Conservation (phyloP, 2,797 vertebrate genomes). For the Pogonophryne albipinna region DNA sequence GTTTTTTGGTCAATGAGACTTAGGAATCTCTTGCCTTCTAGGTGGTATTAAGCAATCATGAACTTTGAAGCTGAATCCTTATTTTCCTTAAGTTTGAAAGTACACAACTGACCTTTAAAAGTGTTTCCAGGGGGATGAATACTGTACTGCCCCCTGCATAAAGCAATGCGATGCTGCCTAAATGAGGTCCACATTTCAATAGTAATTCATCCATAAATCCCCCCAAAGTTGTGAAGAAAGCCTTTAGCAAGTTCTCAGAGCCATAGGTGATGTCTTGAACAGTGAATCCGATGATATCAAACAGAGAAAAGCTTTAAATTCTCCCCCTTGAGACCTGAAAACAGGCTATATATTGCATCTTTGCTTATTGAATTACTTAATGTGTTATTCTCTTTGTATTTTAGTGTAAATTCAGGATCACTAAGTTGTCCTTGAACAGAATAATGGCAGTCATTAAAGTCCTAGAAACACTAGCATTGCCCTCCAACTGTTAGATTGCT, state of each 20-base stretch:
- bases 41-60: background rate
- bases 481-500: background rate
- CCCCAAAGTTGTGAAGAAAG: background rate
- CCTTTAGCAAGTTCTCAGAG: background rate
- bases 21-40: background rate
- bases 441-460: background rate
- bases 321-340: background rate
- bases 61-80: background rate
- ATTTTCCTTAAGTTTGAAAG: background rate
- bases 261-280: background rate
- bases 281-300: background rate
- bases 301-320: background rate
- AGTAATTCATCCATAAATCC: background rate
- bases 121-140: background rate
- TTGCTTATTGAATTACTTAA: background rate
- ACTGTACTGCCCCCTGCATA: background rate
- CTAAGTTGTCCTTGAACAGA: conserved; percentile 1
- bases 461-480: background rate
- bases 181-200: background rate
- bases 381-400: background rate
- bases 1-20: background rate
- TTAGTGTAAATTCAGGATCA: background rate
- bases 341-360: background rate
- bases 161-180: background rate
- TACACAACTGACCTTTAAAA: background rate